phyloP scores from a whole-genome alignment of 2,797 vertebrate species.

The Chanos chanos region DNA sequence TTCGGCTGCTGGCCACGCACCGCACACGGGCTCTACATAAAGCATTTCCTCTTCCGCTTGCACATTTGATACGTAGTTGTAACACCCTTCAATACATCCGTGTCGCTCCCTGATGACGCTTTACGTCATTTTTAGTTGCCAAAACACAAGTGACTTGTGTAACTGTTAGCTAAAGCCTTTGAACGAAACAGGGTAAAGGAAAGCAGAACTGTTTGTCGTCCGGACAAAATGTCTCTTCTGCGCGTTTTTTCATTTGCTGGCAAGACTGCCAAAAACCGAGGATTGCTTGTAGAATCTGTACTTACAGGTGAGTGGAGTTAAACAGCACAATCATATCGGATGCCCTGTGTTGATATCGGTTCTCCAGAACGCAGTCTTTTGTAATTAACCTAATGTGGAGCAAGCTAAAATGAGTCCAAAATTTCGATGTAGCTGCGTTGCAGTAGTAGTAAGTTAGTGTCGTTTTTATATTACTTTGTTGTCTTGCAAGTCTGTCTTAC shows the following conservation, averaged over 20 bases:
- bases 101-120: slow-evolving; percentile 47
- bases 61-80: neutral
- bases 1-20: too few relatives aligned
- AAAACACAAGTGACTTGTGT: slow-evolving; percentile 29
- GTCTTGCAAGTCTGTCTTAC: too few relatives aligned
- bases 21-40: too few relatives aligned
- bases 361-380: too few relatives aligned
- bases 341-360: too few relatives aligned
- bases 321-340: neutral
- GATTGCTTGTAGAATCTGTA: slow-evolving; percentile 23
- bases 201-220: neutral
- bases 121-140: slow-evolving; percentile 33
- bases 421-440: too few relatives aligned
- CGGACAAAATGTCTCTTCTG: slow-evolving; percentile 49
- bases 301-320: slow-evolving; percentile 48
- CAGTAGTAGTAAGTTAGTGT: too few relatives aligned
- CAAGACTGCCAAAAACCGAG: slow-evolving; percentile 13
- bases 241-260: slow-evolving; percentile 15
- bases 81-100: neutral
- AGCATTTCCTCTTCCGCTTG: neutral
- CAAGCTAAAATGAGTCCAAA: too few relatives aligned
- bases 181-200: neutral
- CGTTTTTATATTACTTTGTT: too few relatives aligned
- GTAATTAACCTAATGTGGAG: too few relatives aligned
- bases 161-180: slow-evolving; percentile 9